Base-by-base conservation (phyloP, 2,113 vertebrate genomes). In the Oncorhynchus kisutch region DNA sequence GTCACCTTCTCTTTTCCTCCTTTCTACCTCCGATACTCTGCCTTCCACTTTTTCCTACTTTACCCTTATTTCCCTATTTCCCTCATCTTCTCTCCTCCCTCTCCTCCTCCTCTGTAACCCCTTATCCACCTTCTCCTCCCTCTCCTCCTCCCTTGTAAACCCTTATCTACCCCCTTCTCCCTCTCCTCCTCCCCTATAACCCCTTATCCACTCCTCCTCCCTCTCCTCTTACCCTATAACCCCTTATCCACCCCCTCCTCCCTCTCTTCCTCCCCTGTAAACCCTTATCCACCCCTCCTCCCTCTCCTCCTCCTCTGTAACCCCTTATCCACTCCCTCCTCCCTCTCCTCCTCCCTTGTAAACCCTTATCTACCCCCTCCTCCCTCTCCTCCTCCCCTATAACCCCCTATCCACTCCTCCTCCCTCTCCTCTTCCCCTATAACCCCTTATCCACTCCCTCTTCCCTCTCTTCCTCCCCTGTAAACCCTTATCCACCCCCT, bases 221-320 rank as follows among this genome's bases (percentile, higher is more conserved):
- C 73, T 73, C 74, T 72, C 77, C 66, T 84, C 85, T 73, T 87
- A 72, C 77, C 84, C 73, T 31, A 0, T 31, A 13, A 27, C 76
- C 73, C 27, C 77, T 70, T 51, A 78, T 74, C 79, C 76, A 71
- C 74, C 85, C 85, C 65, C 76, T 77, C 80, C 79, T 84, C 62
- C 78, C 89, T 78, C 78, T 82, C 86, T 81, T 89, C 82, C 84
- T 84, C 80, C 79, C 71, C 75, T 83, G 85, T 89, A 84, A 89
- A 75, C 86, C 84, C 84, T 84, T 78, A 85, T 85, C 82, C 88
- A 80, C 88, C 88, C 24, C 24, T 24, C 24, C 24, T 24, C 24
- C 24, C 24, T 24, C 24, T 51, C 49, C 1, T 51, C 49, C 49
- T 51, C 71, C 29, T 4, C 29, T 31, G 29, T 31, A 31, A 5